Evolutionary conservation across 2,888 invertebrate species (phyloP).

Genomic region (Alcis repandata): DNA sequence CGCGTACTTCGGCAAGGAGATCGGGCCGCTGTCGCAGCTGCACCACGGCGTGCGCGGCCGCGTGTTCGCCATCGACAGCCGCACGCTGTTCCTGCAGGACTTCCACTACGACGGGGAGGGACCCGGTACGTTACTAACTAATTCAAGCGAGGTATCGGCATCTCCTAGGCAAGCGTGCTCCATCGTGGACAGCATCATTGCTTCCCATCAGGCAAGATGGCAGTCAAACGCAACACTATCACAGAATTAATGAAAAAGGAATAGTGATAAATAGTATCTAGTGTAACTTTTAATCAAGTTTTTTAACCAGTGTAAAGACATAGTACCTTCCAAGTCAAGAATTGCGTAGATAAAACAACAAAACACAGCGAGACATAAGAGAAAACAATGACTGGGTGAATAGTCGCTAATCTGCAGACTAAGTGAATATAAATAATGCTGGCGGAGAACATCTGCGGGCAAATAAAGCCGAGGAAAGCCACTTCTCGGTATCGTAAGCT

Average conservation of each 20-base stretch:
- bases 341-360: neutral
- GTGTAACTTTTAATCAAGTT: too few species aligned
- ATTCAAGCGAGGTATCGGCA: too few species aligned
- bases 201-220: too few species aligned
- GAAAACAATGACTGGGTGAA: neutral
- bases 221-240: too few species aligned
- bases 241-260: too few species aligned
- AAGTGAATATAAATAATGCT: neutral
- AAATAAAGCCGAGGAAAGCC: neutral
- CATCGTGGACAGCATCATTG: too few species aligned
- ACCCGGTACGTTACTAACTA: slow-evolving; percentile 88
- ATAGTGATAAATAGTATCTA: too few species aligned
- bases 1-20: slow-evolving; percentile 91
- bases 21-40: slow-evolving; percentile 92
- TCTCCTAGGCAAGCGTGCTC: too few species aligned
- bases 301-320: too few species aligned
- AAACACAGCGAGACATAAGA: neutral
- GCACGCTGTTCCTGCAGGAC: slow-evolving; percentile 94
- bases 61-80: slow-evolving; percentile 95
- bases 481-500: neutral
- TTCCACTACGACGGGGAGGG: slow-evolving; percentile 97
- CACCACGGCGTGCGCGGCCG: slow-evolving; percentile 95
- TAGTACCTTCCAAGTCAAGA: too few species aligned
- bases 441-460: neutral
- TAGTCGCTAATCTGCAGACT: neutral